Evolutionary conservation across 2,888 invertebrate genomes (phyloP).

Genomic region (Catocala sponsa): DNA sequence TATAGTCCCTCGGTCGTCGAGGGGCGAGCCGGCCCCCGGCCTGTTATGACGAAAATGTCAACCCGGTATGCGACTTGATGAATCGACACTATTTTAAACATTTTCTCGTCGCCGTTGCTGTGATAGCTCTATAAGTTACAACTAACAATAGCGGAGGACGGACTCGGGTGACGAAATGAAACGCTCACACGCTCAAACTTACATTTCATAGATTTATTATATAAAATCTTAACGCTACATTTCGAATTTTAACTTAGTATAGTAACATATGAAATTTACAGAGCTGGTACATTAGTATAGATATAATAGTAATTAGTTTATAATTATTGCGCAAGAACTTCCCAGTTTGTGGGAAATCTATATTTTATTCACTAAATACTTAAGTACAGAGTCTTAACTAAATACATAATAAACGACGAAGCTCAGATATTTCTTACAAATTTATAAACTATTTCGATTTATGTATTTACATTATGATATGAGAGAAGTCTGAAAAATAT

Average conservation of each 20-base stretch:
- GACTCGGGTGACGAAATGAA: slow-evolving; percentile 58
- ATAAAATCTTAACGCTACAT: slow-evolving; percentile 87
- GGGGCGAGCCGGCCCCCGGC: slow-evolving; percentile 58
- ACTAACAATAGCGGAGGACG: slow-evolving; percentile 21
- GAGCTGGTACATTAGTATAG: slow-evolving; percentile 83
- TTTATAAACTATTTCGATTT: slow-evolving; percentile 77
- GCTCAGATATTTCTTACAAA: slow-evolving; percentile 86
- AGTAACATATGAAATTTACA: slow-evolving; percentile 87
- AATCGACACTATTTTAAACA: slow-evolving; percentile 85
- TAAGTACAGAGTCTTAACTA: slow-evolving; percentile 80
- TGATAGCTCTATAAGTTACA: slow-evolving; percentile 50
- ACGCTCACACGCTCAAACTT: slow-evolving; percentile 71
- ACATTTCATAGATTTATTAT: slow-evolving; percentile 88
- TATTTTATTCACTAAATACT: slow-evolving; percentile 77
- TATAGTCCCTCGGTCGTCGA: slow-evolving; percentile 71
- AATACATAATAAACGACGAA: slow-evolving; percentile 82
- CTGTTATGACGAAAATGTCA: slow-evolving; percentile 87
- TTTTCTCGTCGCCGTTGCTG: slow-evolving; percentile 62
- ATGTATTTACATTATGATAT: slow-evolving; percentile 86
- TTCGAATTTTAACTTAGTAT: slow-evolving; percentile 82
- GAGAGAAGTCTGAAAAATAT: slow-evolving; percentile 76
- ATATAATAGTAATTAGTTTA: slow-evolving; percentile 82
- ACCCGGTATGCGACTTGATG: slow-evolving; percentile 85
- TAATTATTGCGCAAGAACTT: slow-evolving; percentile 85
- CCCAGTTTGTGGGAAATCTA: slow-evolving; percentile 72